Evolutionary conservation across 2,113 vertebrate species (phyloP), one percentile per base, ranked within the genome.

Genomic region (Drymodes brunneopygia): DNA sequence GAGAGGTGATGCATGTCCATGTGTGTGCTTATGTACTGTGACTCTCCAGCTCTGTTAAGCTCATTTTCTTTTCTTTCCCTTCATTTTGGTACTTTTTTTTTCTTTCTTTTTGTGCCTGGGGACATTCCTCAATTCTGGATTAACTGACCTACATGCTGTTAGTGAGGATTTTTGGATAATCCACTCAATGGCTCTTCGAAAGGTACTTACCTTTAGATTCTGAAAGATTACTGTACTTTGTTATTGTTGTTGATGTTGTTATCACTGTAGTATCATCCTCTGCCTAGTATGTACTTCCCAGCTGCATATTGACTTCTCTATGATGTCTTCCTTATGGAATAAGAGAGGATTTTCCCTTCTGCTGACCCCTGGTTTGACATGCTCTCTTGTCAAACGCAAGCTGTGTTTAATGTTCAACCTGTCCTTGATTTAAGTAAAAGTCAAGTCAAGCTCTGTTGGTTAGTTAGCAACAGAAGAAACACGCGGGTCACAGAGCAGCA

Each of bases 121-220:
- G 25, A 29, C 27, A 79, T 90, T 47, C 19, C 10, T 27, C 6
- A 15, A 1, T 21, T n/a, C 35, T 78, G 62, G 44, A 73, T 96
- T 95, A 95, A 40, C 33, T 29, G 60, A 82, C 66, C 54, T 58
- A n/a, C 40, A 62, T 60, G 28, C 23, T 93, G 92, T 92, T 86
- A 83, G 33, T 44, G 20, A 88, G 71, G 67, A 80, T 90, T 88
- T 94, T 65, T 77, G 57, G 77, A 81, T 75, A 88, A 95, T 80
- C 90, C 47, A n/a, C 23, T 88, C 67, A 70, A 83, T 64, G 17
- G 36, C 23, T 92, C n/a, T 88, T 90, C 80, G n/a, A 71, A 86
- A 71, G 21, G 44, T 74, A 44, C 67, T 92, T 92, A 64, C 64
- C n/a, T 92, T 88, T 71, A 74, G 75, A 90, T 86, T 77, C 5